Conservation (phyloP, 2,797 vertebrate genomes). For the Gallinago solitaria region DNA sequence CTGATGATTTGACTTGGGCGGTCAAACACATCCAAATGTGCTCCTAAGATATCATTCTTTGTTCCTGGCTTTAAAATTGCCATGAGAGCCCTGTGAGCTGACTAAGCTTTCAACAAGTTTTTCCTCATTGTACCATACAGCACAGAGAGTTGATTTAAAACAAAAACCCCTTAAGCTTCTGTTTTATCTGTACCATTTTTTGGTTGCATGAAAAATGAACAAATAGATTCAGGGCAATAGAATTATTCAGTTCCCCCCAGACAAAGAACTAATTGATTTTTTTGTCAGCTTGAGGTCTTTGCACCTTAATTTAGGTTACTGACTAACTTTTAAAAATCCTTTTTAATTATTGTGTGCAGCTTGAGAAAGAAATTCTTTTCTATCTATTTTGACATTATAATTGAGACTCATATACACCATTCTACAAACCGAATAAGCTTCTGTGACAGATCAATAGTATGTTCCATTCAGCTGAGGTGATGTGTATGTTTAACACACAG, state of each 20-base stretch:
- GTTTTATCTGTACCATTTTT: neutral
- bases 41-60: neutral
- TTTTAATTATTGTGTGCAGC: neutral
- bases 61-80: neutral
- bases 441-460: neutral
- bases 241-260: neutral
- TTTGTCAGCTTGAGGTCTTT: neutral
- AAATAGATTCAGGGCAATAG: neutral
- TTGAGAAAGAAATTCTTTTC: slow-evolving; percentile 11
- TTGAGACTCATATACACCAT: neutral
- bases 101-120: neutral
- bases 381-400: neutral
- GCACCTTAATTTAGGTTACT: neutral
- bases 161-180: neutral
- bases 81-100: neutral
- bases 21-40: neutral
- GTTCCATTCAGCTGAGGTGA: neutral
- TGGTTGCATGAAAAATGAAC: neutral
- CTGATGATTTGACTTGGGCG: neutral
- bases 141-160: neutral
- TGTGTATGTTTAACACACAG: neutral
- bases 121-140: neutral
- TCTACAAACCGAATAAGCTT: neutral
- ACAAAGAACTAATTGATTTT: neutral
- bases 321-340: neutral